phyloP scores from a whole-genome alignment of 2,113 vertebrate species.

The Fregata magnificens region DNA sequence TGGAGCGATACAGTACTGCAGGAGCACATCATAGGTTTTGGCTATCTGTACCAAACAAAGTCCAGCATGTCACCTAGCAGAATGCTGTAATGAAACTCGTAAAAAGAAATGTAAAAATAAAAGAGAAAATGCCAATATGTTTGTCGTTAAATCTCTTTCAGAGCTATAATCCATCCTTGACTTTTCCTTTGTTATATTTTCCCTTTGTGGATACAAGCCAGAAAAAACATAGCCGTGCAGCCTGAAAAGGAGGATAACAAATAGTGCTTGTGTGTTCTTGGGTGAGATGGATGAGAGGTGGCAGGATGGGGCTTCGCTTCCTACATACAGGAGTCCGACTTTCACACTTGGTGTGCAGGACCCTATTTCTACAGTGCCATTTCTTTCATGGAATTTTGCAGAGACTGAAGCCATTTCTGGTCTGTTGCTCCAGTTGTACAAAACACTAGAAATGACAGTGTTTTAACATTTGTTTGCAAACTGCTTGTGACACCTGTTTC shows the following conservation, averaged over 20 bases:
- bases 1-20: background rate
- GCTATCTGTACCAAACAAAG: background rate
- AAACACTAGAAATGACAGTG: background rate
- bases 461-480: background rate
- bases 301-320: background rate
- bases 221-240: constrained; percentile 67
- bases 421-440: background rate
- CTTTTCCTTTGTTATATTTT: constrained; percentile 70
- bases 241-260: constrained; percentile 39
- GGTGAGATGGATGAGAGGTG: constrained; percentile 30
- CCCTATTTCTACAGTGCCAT: background rate
- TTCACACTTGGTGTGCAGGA: background rate
- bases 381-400: background rate
- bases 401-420: background rate
- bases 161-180: constrained; percentile 68
- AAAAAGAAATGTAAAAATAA: constrained; percentile 46
- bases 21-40: background rate
- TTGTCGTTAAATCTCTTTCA: constrained; percentile 70
- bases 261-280: constrained; percentile 25
- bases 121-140: constrained; percentile 66
- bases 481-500: background rate
- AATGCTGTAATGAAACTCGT: background rate
- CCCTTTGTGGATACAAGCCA: constrained; percentile 68
- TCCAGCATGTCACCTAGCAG: background rate
- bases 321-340: background rate